phyloP scores from a whole-genome alignment of 2,113 vertebrate genomes.

The Cynocephalus volans region DNA sequence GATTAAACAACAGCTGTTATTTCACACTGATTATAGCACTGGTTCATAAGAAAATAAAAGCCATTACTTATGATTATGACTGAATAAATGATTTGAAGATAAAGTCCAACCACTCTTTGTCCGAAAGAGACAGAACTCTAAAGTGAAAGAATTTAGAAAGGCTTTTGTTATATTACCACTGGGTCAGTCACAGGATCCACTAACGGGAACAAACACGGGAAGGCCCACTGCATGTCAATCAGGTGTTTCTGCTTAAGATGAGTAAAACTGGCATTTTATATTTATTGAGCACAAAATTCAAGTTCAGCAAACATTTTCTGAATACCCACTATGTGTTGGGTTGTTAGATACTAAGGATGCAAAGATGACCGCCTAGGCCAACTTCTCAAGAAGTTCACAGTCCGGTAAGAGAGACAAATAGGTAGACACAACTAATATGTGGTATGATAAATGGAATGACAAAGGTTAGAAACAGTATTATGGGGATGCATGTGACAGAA shows the following conservation, averaged over 20 bases:
- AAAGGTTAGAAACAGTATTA: not conserved
- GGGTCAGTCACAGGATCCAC: not conserved
- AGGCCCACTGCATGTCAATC: not conserved
- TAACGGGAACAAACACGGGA: not conserved
- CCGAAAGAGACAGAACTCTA: not conserved
- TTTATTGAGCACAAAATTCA: not conserved
- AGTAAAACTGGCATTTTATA: not conserved
- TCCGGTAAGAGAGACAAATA: not conserved
- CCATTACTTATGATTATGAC: not conserved
- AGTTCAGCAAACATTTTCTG: not conserved
- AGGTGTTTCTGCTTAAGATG: not conserved
- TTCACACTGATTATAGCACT: not conserved
- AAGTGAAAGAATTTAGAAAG: constrained; percentile 38
- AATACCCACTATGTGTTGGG: not conserved
- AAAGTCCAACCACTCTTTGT: not conserved
- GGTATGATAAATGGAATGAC: not conserved
- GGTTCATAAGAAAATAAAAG: constrained; percentile 35
- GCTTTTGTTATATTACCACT: not conserved
- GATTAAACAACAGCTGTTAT: not conserved
- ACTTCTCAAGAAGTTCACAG: constrained; percentile 14
- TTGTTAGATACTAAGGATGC: not conserved
- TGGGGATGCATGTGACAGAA: not conserved
- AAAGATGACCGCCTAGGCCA: not conserved
- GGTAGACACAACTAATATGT: not conserved
- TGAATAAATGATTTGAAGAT: constrained; percentile 7